Evolutionary conservation across 1,140 invertebrate genomes (phyloP), one percentile per base, ranked within the genome.

Genomic region (Pseudomyrmex concolor): DNA sequence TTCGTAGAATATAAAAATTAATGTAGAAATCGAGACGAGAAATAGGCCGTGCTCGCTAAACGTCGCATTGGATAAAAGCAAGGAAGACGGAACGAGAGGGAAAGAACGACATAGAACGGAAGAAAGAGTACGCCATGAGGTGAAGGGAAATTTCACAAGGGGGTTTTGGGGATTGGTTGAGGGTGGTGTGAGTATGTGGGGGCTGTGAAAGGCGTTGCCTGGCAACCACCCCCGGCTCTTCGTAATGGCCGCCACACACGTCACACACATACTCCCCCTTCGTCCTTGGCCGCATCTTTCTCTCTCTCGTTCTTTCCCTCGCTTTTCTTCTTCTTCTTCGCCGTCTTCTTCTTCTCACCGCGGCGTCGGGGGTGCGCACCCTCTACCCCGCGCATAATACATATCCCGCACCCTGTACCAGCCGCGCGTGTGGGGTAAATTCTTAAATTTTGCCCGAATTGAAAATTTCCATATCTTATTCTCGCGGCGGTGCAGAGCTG

Each of bases 211-310:
- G 91, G 89, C 92, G 93, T 94, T 94, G 93, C 93, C 89, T 90
- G 90, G 93, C 93, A 94, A 94, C 93, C 90, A 91, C 92, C 91
- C 92, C 91, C 89, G 88, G 90, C 86, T 89, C 89, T 90, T 86
- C 89, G 92, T 93, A 93, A 94, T 94, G 92, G 93, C 93, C 90
- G 93, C 93, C 92, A 94, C 93, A 94, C 93, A 94, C 93, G 93
- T 93, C 91, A 93, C 92, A 92, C 90, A 91, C 90, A 91, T 90
- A 86, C 87, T 88, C 86, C 78, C 83, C 72, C 87, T 57, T 86
- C 73, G 84, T 85, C 74, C 51, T 87, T 86, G 86, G 70, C 88
- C 84, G 85, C 86, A 77, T 84, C 85, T 66, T 81, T 83, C 81
- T 67, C 67, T 73, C 54, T 73, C 54, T 34, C 12, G 15, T 62